Conservation (phyloP, 2,888 invertebrate species). For the Conomelus anceps region DNA sequence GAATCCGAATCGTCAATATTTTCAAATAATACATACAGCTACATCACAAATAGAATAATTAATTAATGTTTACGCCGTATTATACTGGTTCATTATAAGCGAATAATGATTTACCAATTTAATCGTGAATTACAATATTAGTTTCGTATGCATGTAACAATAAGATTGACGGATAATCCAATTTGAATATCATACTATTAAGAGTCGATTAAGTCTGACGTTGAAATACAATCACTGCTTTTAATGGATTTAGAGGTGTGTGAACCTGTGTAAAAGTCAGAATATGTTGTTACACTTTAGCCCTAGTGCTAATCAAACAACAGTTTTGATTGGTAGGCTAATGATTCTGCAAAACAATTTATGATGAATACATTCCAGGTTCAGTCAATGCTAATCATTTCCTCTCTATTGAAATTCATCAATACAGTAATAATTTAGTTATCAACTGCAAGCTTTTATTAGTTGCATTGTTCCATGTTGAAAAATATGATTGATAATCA, state of each 20-base stretch:
- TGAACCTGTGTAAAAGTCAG: background rate
- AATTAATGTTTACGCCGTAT: background rate
- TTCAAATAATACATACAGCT: background rate
- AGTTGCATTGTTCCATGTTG: no score
- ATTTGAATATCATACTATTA: background rate
- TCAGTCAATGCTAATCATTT: background rate
- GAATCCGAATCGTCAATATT: background rate
- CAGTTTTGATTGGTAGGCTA: background rate
- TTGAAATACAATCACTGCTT: no score
- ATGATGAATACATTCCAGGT: background rate
- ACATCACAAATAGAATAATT: background rate
- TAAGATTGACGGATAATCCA: background rate
- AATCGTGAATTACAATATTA: background rate
- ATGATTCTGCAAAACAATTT: background rate
- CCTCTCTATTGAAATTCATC: background rate
- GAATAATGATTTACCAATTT: background rate
- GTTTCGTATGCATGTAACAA: background rate
- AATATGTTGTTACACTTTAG: background rate
- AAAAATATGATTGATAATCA: no score
- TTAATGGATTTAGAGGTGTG: no score
- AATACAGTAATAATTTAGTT: background rate
- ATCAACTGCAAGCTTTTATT: no score
- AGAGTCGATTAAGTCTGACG: background rate
- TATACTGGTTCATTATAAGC: background rate
- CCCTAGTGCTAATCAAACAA: background rate